These are phyloP conservation scores for Epistrophella euchroma DNA, from an alignment of 2,888 invertebrate species.

Conservation along the genomic window DNA sequence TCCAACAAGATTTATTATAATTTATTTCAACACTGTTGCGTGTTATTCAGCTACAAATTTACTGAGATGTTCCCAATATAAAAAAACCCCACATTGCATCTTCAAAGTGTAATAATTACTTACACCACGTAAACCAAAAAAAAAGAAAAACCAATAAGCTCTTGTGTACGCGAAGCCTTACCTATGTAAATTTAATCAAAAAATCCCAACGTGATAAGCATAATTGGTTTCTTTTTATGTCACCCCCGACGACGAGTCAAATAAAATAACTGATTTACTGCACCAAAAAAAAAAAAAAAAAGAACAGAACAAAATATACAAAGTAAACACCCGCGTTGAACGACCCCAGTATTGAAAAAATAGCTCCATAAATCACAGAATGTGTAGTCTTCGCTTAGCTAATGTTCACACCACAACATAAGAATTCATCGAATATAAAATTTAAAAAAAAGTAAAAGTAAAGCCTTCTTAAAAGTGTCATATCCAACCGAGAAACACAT, in stretches of 20 bases:
- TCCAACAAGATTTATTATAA: constrained; percentile 23
- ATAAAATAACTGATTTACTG: constrained; percentile 64
- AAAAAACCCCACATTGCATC: constrained; percentile 15
- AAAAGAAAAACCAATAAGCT: constrained; percentile 28
- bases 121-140: constrained; percentile 6
- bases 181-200: constrained; percentile 48
- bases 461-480: constrained; percentile 36
- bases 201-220: constrained; percentile 48
- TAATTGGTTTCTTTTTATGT: constrained; percentile 40
- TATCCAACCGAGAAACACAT: constrained; percentile 32
- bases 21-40: constrained; percentile 29
- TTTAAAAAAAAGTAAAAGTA: not conserved
- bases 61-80: not conserved
- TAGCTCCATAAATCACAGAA: constrained; percentile 58
- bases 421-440: not conserved
- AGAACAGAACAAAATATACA: not conserved
- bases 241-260: constrained; percentile 41
- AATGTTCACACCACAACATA: constrained; percentile 39
- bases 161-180: constrained; percentile 20
- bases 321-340: constrained; percentile 57
- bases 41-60: constrained; percentile 1
- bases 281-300: constrained; percentile 32
- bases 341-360: constrained; percentile 48
- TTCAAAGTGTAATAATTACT: constrained; percentile 12
- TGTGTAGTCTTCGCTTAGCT: constrained; percentile 20